phyloP scores from a whole-genome alignment of 1,140 invertebrate genomes.

The Mamestra configurata region DNA sequence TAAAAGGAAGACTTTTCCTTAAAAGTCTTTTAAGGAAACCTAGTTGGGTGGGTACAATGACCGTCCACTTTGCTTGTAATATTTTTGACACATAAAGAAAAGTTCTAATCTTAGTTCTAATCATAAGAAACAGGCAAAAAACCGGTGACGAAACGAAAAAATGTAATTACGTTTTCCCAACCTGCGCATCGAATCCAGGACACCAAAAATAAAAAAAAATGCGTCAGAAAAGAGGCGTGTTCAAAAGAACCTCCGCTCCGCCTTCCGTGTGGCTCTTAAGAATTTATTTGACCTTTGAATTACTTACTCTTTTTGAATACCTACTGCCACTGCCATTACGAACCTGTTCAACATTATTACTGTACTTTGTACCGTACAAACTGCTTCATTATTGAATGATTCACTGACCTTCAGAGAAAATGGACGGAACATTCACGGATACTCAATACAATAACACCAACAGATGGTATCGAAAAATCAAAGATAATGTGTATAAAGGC shows the following conservation, averaged over 20 bases:
- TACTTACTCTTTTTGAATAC: neutral
- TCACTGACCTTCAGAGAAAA: conserved; percentile 46
- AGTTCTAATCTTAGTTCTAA: no score
- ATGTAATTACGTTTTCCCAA: no score
- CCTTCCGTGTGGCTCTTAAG: neutral
- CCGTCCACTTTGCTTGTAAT: no score
- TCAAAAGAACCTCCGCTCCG: neutral
- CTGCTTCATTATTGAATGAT: no score
- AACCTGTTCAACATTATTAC: conserved; percentile 9
- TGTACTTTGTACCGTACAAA: neutral
- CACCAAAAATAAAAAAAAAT: neutral
- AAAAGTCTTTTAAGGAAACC: no score
- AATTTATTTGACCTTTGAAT: conserved; percentile 11
- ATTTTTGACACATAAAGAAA: no score
- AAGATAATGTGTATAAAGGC: conserved; percentile 59
- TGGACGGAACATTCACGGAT: conserved; percentile 40
- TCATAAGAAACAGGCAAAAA: no score
- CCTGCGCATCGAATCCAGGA: no score
- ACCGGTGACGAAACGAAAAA: no score
- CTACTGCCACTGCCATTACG: neutral
- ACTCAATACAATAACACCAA: conserved; percentile 37
- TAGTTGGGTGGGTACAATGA: no score
- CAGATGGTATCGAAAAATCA: conserved; percentile 57
- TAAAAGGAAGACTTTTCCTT: no score
- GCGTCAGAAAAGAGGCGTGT: conserved; percentile 17